Base-by-base conservation (phyloP, 2,888 invertebrate genomes). In the Lithophane semibrunnea region DNA sequence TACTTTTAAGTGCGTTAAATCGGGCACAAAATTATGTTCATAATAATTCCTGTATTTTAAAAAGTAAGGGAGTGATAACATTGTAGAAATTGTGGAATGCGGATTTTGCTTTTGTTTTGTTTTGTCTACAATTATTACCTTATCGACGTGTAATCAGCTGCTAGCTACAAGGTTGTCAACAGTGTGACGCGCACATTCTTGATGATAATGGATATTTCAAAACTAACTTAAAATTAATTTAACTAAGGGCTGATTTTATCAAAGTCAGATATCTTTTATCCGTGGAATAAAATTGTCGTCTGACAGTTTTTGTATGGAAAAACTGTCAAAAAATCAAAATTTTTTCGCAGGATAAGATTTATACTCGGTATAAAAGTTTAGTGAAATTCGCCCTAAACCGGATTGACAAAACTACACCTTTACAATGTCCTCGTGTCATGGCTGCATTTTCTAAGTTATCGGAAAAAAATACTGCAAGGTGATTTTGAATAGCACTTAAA, bases 21-120 rank as follows among this genome's bases (percentile, higher is more conserved):
- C 82, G 89, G 91, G 92, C 92, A 92, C 92, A 92, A 92, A 89
- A 87, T 84, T 86, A 84, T 87, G 83, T 88, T 89, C 80, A 76
- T 85, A 79, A 76, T 87, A 80, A 86, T 89, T 86, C 83, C 82
- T 88, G 71, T 86, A 79, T 80, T 77, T 79, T 84, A 84, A 80
- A 47, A 63, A 75, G 81, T 83, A 79, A 67, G 76, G 72, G 77
- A 87, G 87, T 85, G 74, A 82, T 88, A 88, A 88, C 81, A 88
- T 86, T 84, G 72, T 78, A 72, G 71, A 72, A 66, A 63, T 63
- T 69, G 73, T 56, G 42, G 42, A 60, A 75, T 72, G 72, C 56
- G 75, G 67, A 52, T 71, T 67, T 85, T 61, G 13, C 56, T 73
- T 75, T 80, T 61, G 60, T 56, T 75, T 80, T 61, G 60, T 56